phyloP scores from a whole-genome alignment of 2,113 vertebrate species.

The Zootoca vivipara region DNA sequence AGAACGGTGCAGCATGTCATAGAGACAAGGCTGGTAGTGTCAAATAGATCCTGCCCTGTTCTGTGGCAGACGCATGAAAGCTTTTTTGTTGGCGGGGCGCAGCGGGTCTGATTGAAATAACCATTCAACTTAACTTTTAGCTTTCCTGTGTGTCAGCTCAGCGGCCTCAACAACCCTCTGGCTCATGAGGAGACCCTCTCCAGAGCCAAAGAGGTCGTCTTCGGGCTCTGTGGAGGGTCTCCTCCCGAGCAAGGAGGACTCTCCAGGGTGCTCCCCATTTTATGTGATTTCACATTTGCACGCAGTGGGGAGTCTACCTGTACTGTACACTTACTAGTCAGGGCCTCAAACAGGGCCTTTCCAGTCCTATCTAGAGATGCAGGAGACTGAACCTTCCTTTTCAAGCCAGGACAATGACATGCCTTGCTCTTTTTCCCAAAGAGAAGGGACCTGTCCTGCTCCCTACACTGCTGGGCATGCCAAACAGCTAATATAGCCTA shows the following conservation, averaged over 20 bases:
- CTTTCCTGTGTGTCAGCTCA: too few relatives aligned
- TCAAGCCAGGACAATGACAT: background rate
- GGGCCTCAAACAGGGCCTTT: too few relatives aligned
- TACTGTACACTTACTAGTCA: background rate
- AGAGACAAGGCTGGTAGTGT: background rate
- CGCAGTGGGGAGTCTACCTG: background rate
- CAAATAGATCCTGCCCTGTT: too few relatives aligned
- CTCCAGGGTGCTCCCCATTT: too few relatives aligned
- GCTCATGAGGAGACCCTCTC: too few relatives aligned
- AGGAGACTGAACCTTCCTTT: accelerated
- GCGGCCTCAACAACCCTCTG: too few relatives aligned
- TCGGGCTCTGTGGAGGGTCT: too few relatives aligned
- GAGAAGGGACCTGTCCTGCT: background rate
- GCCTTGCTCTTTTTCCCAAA: background rate
- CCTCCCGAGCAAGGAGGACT: too few relatives aligned
- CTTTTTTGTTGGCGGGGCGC: background rate
- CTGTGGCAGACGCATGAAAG: background rate
- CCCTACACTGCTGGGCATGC: too few relatives aligned
- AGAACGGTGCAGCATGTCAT: accelerated
- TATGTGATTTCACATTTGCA: too few relatives aligned
- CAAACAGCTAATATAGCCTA: background rate
- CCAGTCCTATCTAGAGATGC: background rate
- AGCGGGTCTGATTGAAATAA: background rate
- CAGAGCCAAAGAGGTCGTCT: too few relatives aligned
- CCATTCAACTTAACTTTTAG: background rate